phyloP scores from a whole-genome alignment of 2,888 invertebrate genomes.

The Epirrhoe alternata region DNA sequence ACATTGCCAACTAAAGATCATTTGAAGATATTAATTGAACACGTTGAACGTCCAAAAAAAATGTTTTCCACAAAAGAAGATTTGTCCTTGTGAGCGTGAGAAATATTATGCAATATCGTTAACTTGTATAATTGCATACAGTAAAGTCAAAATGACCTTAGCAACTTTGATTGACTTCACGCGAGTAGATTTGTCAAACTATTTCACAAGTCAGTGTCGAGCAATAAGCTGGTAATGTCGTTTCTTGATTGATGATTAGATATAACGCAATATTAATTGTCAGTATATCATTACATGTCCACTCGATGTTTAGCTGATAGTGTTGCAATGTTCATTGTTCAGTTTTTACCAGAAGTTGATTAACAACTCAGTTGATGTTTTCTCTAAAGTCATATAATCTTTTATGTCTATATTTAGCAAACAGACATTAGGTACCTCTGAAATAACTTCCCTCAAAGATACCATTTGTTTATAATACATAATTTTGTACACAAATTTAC shows the following conservation, averaged over 20 bases:
- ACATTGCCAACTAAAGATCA: neutral
- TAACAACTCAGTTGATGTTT: slow-evolving; percentile 1
- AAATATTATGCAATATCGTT: neutral
- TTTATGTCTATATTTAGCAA: no score
- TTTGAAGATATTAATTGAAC: neutral
- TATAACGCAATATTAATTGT: slow-evolving; percentile 63
- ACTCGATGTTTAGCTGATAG: slow-evolving; percentile 42
- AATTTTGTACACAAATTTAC: neutral
- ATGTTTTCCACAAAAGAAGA: neutral
- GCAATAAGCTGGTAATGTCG: slow-evolving; percentile 47
- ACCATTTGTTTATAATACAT: neutral
- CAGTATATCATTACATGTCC: slow-evolving; percentile 44
- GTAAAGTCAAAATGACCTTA: slow-evolving; percentile 34
- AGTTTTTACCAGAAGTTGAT: slow-evolving; percentile 11
- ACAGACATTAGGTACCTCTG: no score
- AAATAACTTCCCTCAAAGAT: no score
- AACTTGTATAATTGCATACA: slow-evolving; percentile 39
- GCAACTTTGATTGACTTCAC: slow-evolving; percentile 46
- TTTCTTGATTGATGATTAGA: slow-evolving; percentile 67
- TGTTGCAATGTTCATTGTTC: slow-evolving; percentile 43
- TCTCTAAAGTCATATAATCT: no score
- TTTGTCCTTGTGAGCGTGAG: neutral
- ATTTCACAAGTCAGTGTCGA: slow-evolving; percentile 48
- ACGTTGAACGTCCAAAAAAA: neutral
- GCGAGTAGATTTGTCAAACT: slow-evolving; percentile 54